phyloP scores from a whole-genome alignment of 1,140 invertebrate species.

The Condylostylus longicornis region DNA sequence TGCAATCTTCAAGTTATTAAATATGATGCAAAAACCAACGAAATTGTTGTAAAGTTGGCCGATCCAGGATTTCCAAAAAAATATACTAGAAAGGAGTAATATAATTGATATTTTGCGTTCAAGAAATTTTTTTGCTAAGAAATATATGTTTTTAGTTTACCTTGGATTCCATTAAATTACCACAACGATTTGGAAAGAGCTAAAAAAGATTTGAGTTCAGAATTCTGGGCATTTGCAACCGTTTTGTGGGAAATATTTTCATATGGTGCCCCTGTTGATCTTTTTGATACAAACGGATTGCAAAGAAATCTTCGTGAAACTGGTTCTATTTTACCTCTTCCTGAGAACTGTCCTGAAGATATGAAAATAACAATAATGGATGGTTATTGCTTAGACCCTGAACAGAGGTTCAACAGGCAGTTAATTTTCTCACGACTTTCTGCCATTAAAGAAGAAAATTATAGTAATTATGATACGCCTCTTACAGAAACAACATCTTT shows the following conservation, averaged over 20 bases:
- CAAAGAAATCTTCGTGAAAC: slow-evolving; percentile 45
- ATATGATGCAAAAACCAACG: slow-evolving; percentile 43
- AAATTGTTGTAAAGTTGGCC: slow-evolving; percentile 59
- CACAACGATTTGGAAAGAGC: slow-evolving; percentile 50
- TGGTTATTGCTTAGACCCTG: slow-evolving; percentile 69
- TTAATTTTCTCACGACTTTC: slow-evolving; percentile 21
- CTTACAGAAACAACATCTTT: no score
- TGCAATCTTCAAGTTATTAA: slow-evolving; percentile 57
- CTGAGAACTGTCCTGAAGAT: slow-evolving; percentile 59
- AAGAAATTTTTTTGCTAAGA: background rate
- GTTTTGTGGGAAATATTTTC: slow-evolving; percentile 84
- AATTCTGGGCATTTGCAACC: slow-evolving; percentile 79
- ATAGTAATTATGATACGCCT: no score
- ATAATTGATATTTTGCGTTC: slow-evolving; percentile 10
- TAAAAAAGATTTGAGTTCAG: slow-evolving; percentile 45
- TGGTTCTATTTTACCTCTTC: slow-evolving; percentile 41
- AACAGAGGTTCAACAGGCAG: slow-evolving; percentile 56
- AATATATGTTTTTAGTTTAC: slow-evolving; percentile 39
- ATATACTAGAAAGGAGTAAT: slow-evolving; percentile 45
- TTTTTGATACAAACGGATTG: slow-evolving; percentile 35
- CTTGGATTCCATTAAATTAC: slow-evolving; percentile 74
- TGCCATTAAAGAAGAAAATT: slow-evolving; percentile 7
- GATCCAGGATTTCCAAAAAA: slow-evolving; percentile 54
- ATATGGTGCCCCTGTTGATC: slow-evolving; percentile 41
- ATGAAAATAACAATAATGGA: slow-evolving; percentile 59